phyloP scores from a whole-genome alignment of 2,797 vertebrate species.

The Austrolebias charrua region DNA sequence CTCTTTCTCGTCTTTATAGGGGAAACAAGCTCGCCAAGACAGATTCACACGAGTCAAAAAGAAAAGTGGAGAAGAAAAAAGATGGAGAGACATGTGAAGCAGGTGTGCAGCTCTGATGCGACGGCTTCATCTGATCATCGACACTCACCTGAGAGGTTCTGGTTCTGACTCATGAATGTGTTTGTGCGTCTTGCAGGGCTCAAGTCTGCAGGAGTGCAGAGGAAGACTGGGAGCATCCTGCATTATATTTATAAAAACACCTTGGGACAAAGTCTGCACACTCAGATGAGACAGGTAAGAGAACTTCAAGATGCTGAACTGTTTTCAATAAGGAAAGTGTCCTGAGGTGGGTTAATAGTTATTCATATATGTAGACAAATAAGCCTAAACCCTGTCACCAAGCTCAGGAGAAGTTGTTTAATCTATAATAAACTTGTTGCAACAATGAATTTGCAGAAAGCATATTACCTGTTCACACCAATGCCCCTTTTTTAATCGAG shows the following conservation, averaged over 20 bases:
- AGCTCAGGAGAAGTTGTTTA: too few relatives aligned
- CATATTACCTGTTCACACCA: too few relatives aligned
- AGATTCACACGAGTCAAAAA: slow-evolving; percentile 37
- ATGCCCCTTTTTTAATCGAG: too few relatives aligned
- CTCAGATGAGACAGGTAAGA: slow-evolving; percentile 84
- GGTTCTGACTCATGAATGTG: not conserved
- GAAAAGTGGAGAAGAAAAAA: slow-evolving; percentile 54
- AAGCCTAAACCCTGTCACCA: too few relatives aligned
- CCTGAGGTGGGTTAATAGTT: not conserved
- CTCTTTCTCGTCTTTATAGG: not conserved
- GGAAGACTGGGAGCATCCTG: slow-evolving; percentile 78
- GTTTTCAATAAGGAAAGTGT: not conserved
- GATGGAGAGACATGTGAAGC: slow-evolving; percentile 43
- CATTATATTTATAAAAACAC: slow-evolving; percentile 86
- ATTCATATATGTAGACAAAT: too few relatives aligned
- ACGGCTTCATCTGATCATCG: too few relatives aligned
- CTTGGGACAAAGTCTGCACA: slow-evolving; percentile 82
- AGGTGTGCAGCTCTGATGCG: slow-evolving; percentile 42
- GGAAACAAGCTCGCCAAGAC: slow-evolving; percentile 38
- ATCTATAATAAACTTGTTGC: too few relatives aligned
- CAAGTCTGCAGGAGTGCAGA: slow-evolving; percentile 47
- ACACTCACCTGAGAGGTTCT: not conserved
- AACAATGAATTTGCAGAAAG: too few relatives aligned
- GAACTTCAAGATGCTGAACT: too few relatives aligned
- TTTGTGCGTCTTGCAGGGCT: slow-evolving; percentile 35